Percentiles rank a stretch among this genome's conserved stretches.
Evolutionary conservation across 2,888 invertebrate species (phyloP).

Genomic region (Drosophila birchii): DNA sequence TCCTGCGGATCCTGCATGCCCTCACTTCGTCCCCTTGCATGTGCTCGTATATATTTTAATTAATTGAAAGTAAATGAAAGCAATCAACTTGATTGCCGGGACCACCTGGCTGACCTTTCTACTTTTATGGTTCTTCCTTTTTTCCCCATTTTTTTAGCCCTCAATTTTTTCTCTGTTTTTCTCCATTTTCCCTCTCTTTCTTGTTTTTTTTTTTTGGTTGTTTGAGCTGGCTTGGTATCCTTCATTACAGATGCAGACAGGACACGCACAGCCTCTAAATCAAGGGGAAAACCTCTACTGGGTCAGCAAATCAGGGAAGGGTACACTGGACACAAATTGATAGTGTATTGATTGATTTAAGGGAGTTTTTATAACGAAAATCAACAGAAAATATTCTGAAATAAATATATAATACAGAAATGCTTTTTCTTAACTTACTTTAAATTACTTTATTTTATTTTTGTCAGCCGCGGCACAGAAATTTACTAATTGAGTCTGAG

Average conservation of each 20-base stretch:
- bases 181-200: not conserved
- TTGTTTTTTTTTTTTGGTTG: conserved; percentile 2
- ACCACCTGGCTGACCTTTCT: conserved; percentile 29
- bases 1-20: conserved; percentile 29
- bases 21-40: conserved; percentile 10
- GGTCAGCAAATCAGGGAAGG: conserved; percentile 9
- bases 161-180: conserved; percentile 7
- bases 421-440: not conserved
- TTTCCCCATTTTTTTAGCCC: not conserved
- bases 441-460: not conserved
- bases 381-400: not conserved
- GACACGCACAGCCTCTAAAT: conserved; percentile 32
- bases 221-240: not conserved
- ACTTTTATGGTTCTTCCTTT: conserved; percentile 2
- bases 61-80: conserved; percentile 78
- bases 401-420: not conserved
- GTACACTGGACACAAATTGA: not conserved
- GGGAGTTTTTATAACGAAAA: not conserved
- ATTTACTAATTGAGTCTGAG: too few relatives aligned
- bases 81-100: conserved; percentile 75
- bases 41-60: conserved; percentile 63
- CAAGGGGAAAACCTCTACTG: conserved; percentile 11
- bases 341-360: not conserved
- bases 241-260: conserved; percentile 35
- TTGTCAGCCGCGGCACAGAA: too few relatives aligned